A percentile compares a stretch with the other conserved stretches of the same genome.
phyloP scores from a whole-genome alignment of 2,888 invertebrate species.

The Drosophila austrosaltans region DNA sequence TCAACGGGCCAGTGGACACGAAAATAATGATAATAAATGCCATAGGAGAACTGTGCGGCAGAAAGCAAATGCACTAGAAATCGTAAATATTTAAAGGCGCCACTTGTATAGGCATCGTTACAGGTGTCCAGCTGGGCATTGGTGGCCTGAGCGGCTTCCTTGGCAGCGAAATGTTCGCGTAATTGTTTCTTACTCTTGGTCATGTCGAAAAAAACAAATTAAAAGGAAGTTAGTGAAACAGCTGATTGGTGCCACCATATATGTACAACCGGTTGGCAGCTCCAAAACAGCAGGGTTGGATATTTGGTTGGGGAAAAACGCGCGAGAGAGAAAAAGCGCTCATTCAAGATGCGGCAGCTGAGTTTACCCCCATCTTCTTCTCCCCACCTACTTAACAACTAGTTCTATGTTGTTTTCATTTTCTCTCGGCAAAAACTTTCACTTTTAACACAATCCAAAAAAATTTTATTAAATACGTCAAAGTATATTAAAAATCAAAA shows the following conservation, averaged over 20 bases:
- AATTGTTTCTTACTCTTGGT: slow-evolving; percentile 60
- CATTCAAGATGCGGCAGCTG: neutral
- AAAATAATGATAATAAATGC: slow-evolving; percentile 88
- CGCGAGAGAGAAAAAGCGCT: neutral
- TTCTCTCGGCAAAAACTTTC: neutral
- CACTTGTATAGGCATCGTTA: slow-evolving; percentile 68
- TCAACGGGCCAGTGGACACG: slow-evolving; percentile 83
- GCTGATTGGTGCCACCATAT: slow-evolving; percentile 3
- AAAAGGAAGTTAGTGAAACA: neutral
- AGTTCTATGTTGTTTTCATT: too few species aligned
- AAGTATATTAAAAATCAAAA: too few species aligned
- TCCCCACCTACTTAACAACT: neutral
- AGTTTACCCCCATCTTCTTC: neutral
- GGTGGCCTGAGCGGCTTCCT: slow-evolving; percentile 51
- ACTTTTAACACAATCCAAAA: neutral
- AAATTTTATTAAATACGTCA: too few species aligned
- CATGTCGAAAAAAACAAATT: slow-evolving; percentile 29
- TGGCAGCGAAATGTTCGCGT: slow-evolving; percentile 55
- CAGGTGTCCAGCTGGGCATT: slow-evolving; percentile 48
- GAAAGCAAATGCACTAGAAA: slow-evolving; percentile 85
- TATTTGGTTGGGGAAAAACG: neutral
- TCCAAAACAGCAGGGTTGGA: slow-evolving; percentile 1
- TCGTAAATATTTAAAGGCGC: slow-evolving; percentile 69
- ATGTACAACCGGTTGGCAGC: neutral
- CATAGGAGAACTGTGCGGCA: slow-evolving; percentile 87